A percentile compares a stretch with the other conserved stretches of the same genome.
Evolutionary conservation across 2,888 invertebrate genomes (phyloP).

Genomic region (Leucophenga montana): DNA sequence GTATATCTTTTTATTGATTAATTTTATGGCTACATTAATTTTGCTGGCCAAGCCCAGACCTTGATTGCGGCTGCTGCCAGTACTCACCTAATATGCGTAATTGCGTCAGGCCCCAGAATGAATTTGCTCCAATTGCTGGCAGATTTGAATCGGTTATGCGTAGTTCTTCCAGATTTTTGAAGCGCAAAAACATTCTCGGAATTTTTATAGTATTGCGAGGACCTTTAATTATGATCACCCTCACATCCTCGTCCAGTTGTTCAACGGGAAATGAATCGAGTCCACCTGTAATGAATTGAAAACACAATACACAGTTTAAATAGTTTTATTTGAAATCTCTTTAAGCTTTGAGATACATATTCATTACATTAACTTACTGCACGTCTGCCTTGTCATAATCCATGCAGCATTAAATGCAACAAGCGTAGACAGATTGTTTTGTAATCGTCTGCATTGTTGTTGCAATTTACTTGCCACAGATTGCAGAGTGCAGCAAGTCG

Average conservation of each 20-base stretch:
- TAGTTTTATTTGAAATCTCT: too few relatives aligned
- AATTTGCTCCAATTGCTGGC: slow-evolving; percentile 84
- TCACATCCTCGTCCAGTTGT: slow-evolving; percentile 78
- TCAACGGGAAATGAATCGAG: slow-evolving; percentile 79
- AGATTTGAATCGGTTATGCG: slow-evolving; percentile 83
- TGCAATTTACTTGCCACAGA: background rate
- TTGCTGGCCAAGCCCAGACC: too few relatives aligned
- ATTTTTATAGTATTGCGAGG: slow-evolving; percentile 81
- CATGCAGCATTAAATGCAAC: background rate
- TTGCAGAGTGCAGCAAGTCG: background rate
- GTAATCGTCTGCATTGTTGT: slow-evolving; percentile 15
- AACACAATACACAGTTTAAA: background rate
- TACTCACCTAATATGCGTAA: slow-evolving; percentile 74
- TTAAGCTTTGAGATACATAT: too few relatives aligned
- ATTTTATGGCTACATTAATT: background rate
- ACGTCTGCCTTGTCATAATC: background rate
- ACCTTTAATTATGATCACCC: slow-evolving; percentile 80
- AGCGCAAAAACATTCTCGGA: slow-evolving; percentile 80
- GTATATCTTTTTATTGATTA: background rate
- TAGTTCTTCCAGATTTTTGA: slow-evolving; percentile 80
- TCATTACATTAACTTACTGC: background rate
- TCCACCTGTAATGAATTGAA: slow-evolving; percentile 74
- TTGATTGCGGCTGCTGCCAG: background rate
- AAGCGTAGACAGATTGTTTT: slow-evolving; percentile 24
- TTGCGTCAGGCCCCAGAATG: slow-evolving; percentile 85